Base-by-base conservation (phyloP, 2,797 vertebrate species). In the Clarias platycephalus region DNA sequence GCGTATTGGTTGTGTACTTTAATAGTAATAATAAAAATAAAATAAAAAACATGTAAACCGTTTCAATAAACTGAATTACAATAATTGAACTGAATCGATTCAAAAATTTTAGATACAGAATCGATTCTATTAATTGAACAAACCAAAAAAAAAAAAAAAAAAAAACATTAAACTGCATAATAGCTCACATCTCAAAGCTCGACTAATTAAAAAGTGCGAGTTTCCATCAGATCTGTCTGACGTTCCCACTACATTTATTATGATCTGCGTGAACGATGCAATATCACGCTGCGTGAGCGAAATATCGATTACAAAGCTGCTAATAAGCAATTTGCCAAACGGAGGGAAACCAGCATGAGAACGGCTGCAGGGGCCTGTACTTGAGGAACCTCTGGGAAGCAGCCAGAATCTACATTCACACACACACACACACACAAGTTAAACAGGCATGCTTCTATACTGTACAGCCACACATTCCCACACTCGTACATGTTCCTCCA, bases 301-400 rank as follows among this genome's bases (percentile, higher is more conserved):
- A 64, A 40, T 66, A 78, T 62, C 31, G 34, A 62, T 78, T 77
- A 60, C 44, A 44, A n/a, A 74, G 60, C 60, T 63, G 58, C 76
- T 80, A 63, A 80, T 80, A 24, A 66, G 78, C 62, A 66, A 80
- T 80, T 80, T 66, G 62, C 9, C n/a, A 44, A 40, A 57, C 26
- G 3, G 31, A 24, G 28, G 20, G 34, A 49, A 64, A 64, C 8
- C 62, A 66, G 78, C 62, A 66, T 80, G 31, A 78, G 57, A 37
- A 63, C 1, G 24, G 34, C 57, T 44, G 40, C 40, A 80, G 31
- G 10, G 75, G 31, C 34, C 34, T n/a, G 28, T 3, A 12, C 31
- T 53, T 66, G 40, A 66, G 53, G n/a, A 64, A 49, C n/a, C 37
- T 15, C 60, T 79, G 77, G 77, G 77, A 80, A 66, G 9, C 55